Percentiles rank a stretch among this genome's conserved stretches.
Conservation (phyloP, 2,797 vertebrate species). For the Notolepis coatsorum region DNA sequence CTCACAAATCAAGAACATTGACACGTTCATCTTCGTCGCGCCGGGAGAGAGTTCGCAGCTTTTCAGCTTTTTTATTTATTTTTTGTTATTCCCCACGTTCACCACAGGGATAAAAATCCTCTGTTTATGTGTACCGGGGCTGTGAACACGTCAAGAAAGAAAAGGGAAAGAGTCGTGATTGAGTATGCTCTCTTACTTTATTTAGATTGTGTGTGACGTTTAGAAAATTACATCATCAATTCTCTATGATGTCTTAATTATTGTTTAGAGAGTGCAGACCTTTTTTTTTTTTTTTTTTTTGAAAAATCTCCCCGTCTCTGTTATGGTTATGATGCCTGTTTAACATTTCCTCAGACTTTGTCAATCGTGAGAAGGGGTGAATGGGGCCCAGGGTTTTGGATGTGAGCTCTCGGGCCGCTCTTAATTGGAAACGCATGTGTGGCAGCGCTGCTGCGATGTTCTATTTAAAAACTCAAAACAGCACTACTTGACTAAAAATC, state of each 20-base stretch:
- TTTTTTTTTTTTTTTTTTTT: too few species aligned
- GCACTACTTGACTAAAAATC: too few species aligned
- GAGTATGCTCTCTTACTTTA: conserved; percentile 40
- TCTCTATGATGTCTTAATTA: conserved; percentile 62
- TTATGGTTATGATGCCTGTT: conserved; percentile 77
- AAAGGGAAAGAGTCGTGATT: conserved; percentile 58
- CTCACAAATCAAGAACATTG: conserved; percentile 68
- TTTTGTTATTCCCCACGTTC: conserved; percentile 4
- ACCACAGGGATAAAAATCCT: conserved; percentile 58
- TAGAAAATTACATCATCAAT: conserved; percentile 58
- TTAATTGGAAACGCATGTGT: conserved; percentile 85
- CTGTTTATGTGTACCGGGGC: conserved; percentile 43
- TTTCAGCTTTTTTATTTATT: conserved; percentile 15
- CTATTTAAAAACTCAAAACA: conserved; percentile 61
- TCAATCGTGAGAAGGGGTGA: conserved; percentile 68
- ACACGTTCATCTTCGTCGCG: conserved; percentile 58
- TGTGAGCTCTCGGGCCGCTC: conserved; percentile 65
- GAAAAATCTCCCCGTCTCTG: conserved; percentile 65
- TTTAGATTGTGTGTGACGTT: conserved; percentile 62
- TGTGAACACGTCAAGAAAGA: conserved; percentile 35
- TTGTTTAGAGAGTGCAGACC: conserved; percentile 70
- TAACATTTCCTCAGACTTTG: conserved; percentile 79
- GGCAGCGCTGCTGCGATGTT: conserved; percentile 69
- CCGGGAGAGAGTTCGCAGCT: background rate
- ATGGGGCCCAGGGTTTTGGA: conserved; percentile 72